Evolutionary conservation across 2,888 invertebrate species (phyloP).

Genomic region (Pilophorus perplexus): DNA sequence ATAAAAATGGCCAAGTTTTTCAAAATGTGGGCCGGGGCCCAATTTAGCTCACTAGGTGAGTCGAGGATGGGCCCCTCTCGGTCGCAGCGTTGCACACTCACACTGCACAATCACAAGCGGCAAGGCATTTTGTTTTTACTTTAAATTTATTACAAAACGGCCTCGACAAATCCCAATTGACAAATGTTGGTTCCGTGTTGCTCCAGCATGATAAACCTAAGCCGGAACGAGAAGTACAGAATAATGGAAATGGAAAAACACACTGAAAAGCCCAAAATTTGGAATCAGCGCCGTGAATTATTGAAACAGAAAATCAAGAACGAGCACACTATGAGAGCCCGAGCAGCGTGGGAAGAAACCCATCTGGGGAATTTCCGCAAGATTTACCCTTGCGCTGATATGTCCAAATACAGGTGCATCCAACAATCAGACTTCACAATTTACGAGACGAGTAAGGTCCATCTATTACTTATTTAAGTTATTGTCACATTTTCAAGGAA

Average conservation of each 20-base stretch:
- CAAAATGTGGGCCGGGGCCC: too few species aligned
- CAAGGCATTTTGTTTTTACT: too few species aligned
- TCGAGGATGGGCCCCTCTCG: too few species aligned
- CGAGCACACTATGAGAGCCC: conserved; percentile 21
- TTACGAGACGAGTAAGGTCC: too few species aligned
- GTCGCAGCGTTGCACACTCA: too few species aligned
- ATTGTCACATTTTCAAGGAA: background rate
- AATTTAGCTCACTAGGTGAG: too few species aligned
- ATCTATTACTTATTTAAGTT: background rate
- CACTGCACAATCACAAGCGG: too few species aligned
- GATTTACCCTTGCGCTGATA: conserved; percentile 12
- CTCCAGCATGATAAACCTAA: conserved; percentile 76
- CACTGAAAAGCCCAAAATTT: background rate
- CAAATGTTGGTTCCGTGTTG: too few species aligned
- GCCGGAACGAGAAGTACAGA: conserved; percentile 67
- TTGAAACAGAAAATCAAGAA: conserved; percentile 5
- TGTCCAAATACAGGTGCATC: conserved; percentile 3
- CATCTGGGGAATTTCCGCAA: conserved; percentile 33
- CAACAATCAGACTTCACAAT: too few species aligned
- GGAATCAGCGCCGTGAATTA: conserved; percentile 14
- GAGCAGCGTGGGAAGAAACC: conserved; percentile 4
- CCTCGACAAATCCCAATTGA: too few species aligned
- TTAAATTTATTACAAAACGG: too few species aligned
- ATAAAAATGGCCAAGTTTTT: too few species aligned
- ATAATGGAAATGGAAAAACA: conserved; percentile 68